Evolutionary conservation across 2,797 vertebrate genomes (phyloP), one percentile per base, ranked within the genome.

Genomic region (Chaetodon trifasciatus): DNA sequence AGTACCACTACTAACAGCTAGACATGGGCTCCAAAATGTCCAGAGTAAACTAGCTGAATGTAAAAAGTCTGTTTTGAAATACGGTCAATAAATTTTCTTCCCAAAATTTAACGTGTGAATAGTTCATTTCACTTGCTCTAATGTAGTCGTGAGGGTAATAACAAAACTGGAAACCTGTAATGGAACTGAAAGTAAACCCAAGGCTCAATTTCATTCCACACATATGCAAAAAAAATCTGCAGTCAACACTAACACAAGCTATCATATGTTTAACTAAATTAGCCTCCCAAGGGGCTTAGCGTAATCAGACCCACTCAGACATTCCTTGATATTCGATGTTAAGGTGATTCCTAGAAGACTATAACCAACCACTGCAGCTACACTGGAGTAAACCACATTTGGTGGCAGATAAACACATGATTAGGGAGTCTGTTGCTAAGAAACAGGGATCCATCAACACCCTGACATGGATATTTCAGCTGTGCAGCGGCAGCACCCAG

Each of bases 401-500:
- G 65, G 81, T 83, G 72, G 70, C 68, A 86, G 78, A 90, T 86
- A 88, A 91, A 89, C 76, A 81, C 76, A 74, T 60, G 70, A 89
- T 88, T 88, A 70, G 76, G 68, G 76, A 70, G 81, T 68, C 60
- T 28, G 44, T 93, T 95, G 92, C 94, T 92, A 70, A 86, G 94
- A 88, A 91, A 93, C 90, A 86, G 79, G 53, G 40, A 79, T 79
- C 83, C 79, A 88, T 92, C 82, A 87, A 89, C 87, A 91, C 82
- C 81, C 76, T 66, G 89, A 85, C 88, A 91, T 81, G 82, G 87
- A 88, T 91, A 89, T 90, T 90, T 92, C 81, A 92, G 88, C 88
- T 90, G 87, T 86, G 81, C 74, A 71, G 74, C 7, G 11, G 70
- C 32, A 2, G 77, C 81, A 68, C 78, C 63, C 64, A 57, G 86